These are phyloP conservation scores for Danionella cerebrum DNA, from an alignment of 2,113 vertebrate species.

Conservation along the genomic window DNA sequence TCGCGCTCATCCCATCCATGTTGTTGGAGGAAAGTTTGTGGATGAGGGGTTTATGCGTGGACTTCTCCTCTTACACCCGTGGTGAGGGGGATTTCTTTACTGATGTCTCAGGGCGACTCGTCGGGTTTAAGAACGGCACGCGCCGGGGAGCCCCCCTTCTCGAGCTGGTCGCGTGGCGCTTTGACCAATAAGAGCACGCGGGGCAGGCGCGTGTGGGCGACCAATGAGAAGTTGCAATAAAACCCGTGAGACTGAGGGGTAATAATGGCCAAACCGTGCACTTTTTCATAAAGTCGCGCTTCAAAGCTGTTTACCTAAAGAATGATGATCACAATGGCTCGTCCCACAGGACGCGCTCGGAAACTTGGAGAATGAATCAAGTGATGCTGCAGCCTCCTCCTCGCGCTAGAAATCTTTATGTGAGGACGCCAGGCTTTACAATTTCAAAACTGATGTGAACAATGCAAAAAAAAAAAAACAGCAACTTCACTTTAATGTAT, in stretches of 20 bases:
- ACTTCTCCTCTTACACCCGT: conserved; percentile 49
- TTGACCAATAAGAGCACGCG: conserved; percentile 69
- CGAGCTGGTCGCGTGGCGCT: conserved; percentile 81
- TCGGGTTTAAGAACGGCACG: conserved; percentile 94
- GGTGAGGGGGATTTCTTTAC: conserved; percentile 77
- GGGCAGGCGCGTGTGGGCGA: conserved; percentile 77
- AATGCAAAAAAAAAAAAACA: too few relatives aligned
- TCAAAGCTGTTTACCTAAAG: conserved; percentile 55
- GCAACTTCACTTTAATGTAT: too few relatives aligned
- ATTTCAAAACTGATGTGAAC: too few relatives aligned
- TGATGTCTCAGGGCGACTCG: conserved; percentile 76
- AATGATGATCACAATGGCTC: conserved; percentile 51
- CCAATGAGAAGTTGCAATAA: conserved; percentile 70
- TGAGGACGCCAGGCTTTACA: background rate
- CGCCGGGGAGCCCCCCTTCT: conserved; percentile 82
- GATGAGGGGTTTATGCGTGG: conserved; percentile 3
- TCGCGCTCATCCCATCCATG: conserved; percentile 55
- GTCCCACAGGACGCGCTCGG: conserved; percentile 60
- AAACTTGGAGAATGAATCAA: conserved; percentile 18
- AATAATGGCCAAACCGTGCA: conserved; percentile 52
- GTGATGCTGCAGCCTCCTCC: background rate
- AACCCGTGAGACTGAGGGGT: conserved; percentile 59
- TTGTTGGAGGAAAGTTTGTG: conserved; percentile 43
- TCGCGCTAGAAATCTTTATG: background rate
- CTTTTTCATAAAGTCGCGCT: conserved; percentile 53